phyloP scores from a whole-genome alignment of 2,797 vertebrate species.

The Aeoliscus strigatus region DNA sequence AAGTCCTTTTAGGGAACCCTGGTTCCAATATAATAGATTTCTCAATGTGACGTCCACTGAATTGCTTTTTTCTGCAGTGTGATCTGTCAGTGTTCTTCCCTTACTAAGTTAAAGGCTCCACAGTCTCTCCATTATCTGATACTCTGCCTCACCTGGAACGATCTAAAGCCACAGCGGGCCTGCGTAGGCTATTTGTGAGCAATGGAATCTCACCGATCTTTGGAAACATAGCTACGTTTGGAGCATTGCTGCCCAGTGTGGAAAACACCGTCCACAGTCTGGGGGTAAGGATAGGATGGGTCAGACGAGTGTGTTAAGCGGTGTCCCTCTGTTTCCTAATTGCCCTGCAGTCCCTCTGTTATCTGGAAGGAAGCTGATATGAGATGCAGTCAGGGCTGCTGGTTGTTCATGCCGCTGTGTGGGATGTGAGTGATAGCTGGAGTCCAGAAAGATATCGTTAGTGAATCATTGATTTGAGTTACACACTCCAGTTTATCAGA shows the following conservation, averaged over 20 bases:
- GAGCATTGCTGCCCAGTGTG: too few species aligned
- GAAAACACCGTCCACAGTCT: too few species aligned
- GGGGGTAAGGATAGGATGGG: conserved; percentile 28
- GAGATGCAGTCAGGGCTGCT: conserved; percentile 52
- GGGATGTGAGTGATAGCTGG: conserved; percentile 65
- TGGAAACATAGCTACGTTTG: conserved; percentile 19
- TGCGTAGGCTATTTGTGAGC: conserved; percentile 24
- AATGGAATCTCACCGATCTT: conserved; percentile 30
- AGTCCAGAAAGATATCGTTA: conserved; percentile 70
- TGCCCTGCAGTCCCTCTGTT: conserved; percentile 66
- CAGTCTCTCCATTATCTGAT: too few species aligned
- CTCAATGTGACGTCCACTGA: conserved; percentile 3
- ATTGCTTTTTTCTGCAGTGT: conserved; percentile 28
- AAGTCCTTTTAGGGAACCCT: too few species aligned
- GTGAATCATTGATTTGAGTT: conserved; percentile 58
- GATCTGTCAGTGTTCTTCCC: conserved; percentile 25
- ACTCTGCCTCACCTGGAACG: too few species aligned
- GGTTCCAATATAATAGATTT: conserved; percentile 1
- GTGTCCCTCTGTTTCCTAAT: conserved; percentile 63
- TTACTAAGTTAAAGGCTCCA: conserved; percentile 22
- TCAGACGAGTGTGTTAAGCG: conserved; percentile 38
- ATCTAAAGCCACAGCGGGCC: conserved; percentile 26
- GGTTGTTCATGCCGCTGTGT: conserved; percentile 61
- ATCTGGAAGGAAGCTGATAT: conserved; percentile 54
- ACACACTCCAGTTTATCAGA: conserved; percentile 54